Conservation (phyloP, 2,797 vertebrate genomes). For the Eulemur mongoz region DNA sequence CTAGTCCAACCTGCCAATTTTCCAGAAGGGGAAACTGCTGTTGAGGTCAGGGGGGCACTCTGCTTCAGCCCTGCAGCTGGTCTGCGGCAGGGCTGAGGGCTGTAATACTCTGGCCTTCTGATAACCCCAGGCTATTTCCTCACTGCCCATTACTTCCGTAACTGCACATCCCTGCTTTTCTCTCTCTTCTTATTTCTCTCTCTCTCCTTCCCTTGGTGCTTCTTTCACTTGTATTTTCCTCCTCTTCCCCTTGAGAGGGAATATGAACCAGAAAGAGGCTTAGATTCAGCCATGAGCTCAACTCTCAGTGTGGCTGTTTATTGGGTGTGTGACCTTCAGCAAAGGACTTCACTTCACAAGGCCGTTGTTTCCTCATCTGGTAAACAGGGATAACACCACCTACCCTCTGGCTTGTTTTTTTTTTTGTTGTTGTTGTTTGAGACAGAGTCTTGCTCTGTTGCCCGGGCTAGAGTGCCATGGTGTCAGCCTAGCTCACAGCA, state of each 20-base stretch:
- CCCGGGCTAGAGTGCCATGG: too few relatives aligned
- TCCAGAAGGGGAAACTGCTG: not conserved
- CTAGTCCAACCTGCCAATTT: not conserved
- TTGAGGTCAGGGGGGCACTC: not conserved
- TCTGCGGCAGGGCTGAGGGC: not conserved
- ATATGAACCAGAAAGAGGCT: not conserved
- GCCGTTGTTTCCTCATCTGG: not conserved
- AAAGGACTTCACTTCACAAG: not conserved
- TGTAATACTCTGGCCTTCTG: not conserved
- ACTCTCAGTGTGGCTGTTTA: not conserved
- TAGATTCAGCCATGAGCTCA: not conserved
- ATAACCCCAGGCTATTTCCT: not conserved
- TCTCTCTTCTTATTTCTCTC: not conserved
- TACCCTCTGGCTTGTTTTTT: not conserved
- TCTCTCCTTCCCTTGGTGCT: not conserved
- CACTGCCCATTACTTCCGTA: not conserved
- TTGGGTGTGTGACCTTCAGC: not conserved
- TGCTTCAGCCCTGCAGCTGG: not conserved
- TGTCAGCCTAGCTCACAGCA: too few relatives aligned
- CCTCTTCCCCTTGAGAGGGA: not conserved
- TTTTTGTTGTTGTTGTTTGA: too few relatives aligned
- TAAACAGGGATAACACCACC: not conserved
- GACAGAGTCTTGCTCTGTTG: too few relatives aligned
- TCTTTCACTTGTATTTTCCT: conserved; percentile 1
- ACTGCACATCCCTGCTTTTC: not conserved